phyloP scores from a whole-genome alignment of 1,140 invertebrate species.

The Drosophila lowei region DNA sequence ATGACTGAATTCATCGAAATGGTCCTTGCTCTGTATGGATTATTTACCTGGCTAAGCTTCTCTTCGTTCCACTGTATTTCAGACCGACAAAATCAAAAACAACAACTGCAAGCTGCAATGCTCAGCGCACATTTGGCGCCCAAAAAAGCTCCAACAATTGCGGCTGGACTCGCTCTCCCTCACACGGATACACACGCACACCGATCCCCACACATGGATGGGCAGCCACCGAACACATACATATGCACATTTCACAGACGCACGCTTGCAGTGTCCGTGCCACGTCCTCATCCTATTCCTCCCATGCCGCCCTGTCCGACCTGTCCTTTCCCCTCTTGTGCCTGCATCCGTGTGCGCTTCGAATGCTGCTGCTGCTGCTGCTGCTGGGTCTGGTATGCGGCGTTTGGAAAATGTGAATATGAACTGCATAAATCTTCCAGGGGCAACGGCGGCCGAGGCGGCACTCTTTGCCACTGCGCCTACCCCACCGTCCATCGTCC shows the following conservation, averaged over 20 bases:
- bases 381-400: conserved; percentile 73
- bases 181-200: conserved; percentile 18
- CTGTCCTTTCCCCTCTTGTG: conserved; percentile 1
- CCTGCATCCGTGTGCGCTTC: conserved; percentile 43
- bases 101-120: conserved; percentile 63
- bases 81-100: conserved; percentile 30
- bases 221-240: conserved; percentile 19
- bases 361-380: conserved; percentile 42
- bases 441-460: conserved; percentile 54
- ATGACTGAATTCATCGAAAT: neutral
- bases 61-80: conserved; percentile 47
- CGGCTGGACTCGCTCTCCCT: conserved; percentile 51
- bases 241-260: conserved; percentile 49
- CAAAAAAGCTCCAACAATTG: conserved; percentile 78
- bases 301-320: neutral
- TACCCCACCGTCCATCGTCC: conserved; percentile 24
- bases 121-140: conserved; percentile 65
- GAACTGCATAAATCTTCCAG: conserved; percentile 82
- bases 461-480: conserved; percentile 75
- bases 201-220: conserved; percentile 13
- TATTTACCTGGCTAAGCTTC: neutral
- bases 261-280: conserved; percentile 54
- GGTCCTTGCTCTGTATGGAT: neutral
- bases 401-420: conserved; percentile 83
- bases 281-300: conserved; percentile 15